A percentile compares a stretch with the other conserved stretches of the same genome.
These are phyloP conservation scores for Nasonovia ribisnigri DNA, from an alignment of 2,888 invertebrate species.

Conservation along the genomic window DNA sequence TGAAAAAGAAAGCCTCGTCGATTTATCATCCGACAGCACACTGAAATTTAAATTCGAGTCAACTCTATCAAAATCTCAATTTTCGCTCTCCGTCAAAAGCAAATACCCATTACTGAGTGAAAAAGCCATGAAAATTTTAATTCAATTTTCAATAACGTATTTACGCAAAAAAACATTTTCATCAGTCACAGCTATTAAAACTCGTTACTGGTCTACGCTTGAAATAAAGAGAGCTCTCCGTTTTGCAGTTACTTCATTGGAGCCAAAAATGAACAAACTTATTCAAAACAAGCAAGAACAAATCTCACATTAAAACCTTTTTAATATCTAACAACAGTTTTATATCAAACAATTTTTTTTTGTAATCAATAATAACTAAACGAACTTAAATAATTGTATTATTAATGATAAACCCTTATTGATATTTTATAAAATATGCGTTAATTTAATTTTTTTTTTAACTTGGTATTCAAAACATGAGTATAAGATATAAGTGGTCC, in stretches of 20 bases:
- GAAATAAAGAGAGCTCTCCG: too few relatives aligned
- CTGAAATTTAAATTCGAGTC: neutral
- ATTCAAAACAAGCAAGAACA: too few relatives aligned
- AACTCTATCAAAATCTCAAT: neutral
- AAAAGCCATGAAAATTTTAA: conserved; percentile 34
- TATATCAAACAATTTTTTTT: too few relatives aligned
- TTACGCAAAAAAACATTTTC: neutral
- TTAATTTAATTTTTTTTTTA: neutral
- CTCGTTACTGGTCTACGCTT: too few relatives aligned
- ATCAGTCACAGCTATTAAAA: too few relatives aligned
- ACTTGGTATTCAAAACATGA: neutral
- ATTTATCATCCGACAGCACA: neutral
- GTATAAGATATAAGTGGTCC: neutral
- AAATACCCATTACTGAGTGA: conserved; percentile 1
- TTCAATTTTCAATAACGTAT: conserved; percentile 35
- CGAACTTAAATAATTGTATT: too few relatives aligned
- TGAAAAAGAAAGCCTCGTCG: too few relatives aligned
- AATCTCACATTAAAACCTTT: too few relatives aligned
- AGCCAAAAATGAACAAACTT: too few relatives aligned
- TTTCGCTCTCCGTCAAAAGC: neutral
- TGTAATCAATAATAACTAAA: too few relatives aligned
- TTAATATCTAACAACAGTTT: too few relatives aligned
- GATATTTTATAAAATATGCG: neutral
- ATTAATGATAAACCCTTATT: neutral
- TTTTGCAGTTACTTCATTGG: too few relatives aligned